phyloP scores from a whole-genome alignment of 2,797 vertebrate genomes.

The Alfaro cultratus region DNA sequence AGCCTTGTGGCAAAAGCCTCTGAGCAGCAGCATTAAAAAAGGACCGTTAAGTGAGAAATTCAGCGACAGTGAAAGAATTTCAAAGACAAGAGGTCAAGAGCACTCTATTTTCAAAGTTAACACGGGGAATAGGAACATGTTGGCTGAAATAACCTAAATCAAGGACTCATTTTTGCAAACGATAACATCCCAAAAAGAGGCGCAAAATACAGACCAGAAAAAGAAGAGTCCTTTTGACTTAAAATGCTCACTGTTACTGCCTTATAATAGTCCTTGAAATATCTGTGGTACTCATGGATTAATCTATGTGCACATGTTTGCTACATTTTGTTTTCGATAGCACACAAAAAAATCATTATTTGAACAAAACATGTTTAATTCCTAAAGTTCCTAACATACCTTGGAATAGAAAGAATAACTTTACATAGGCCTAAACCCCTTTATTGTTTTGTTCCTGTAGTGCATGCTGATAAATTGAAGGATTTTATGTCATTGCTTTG shows the following conservation, averaged over 20 bases:
- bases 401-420: neutral
- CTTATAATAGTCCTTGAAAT: slow-evolving; percentile 58
- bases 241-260: slow-evolving; percentile 68
- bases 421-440: neutral
- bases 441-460: neutral
- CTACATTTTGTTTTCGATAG: neutral
- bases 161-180: slow-evolving; percentile 67
- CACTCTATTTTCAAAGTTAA: slow-evolving; percentile 78
- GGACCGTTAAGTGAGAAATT: slow-evolving; percentile 61
- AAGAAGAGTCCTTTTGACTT: slow-evolving; percentile 66
- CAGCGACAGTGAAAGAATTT: slow-evolving; percentile 62
- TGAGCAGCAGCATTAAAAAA: slow-evolving; percentile 61
- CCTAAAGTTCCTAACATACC: neutral
- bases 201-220: slow-evolving; percentile 50
- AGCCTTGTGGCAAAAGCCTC: slow-evolving; percentile 63
- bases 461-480: neutral
- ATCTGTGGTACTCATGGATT: neutral
- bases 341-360: neutral
- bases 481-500: neutral
- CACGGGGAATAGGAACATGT: slow-evolving; percentile 65
- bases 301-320: neutral
- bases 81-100: slow-evolving; percentile 77
- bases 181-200: slow-evolving; percentile 72
- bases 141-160: slow-evolving; percentile 69
- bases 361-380: neutral